Base-by-base conservation (phyloP, 2,888 invertebrate genomes). In the Chalcosyrphus nemorum region DNA sequence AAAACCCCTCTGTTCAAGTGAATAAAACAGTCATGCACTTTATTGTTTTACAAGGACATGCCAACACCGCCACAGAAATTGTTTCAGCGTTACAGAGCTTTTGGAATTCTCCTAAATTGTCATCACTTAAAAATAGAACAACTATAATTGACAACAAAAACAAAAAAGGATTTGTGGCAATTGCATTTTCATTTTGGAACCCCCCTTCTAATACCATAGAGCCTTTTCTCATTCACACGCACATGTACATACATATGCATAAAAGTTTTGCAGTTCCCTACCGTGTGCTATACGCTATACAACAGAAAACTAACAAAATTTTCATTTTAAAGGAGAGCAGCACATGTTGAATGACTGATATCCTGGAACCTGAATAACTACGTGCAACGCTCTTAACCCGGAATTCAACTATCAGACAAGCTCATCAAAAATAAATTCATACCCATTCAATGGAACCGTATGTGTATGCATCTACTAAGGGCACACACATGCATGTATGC, bases 341-440 rank as follows among this genome's bases (percentile, higher is more conserved):
- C 68, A 74, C 75, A 81, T 81, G 75, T 43, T 81, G 81, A 75
- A 81, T 81, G 61, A 63, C 68, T 75, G 47, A 63, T 68, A 63
- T 75, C 41, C 56, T 61, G 41, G 59, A 29, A n/a, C n/a, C n/a
- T n/a, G n/a, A n/a, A n/a, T n/a, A n/a, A n/a, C n/a, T 35, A 63
- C 57, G 75, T 81, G 81, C 47, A 43, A 43, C 38, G n/a, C 38
- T 65, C 38, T 57, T 41, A 65, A 38, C 70, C 76, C 76, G 81
- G 76, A 76, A 57, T 54, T 63, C 45, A 59, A 52, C 70, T 76
- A 71, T 66, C 76, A 75, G 65, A 38, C 65, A 32, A 65, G 76
- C 81, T 81, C 76, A 71, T 76, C 81, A 81, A 81, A 81, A 71
- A 81, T 76, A 76, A 71, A 81, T 57, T 63, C 70, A 65, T 59